A percentile compares a stretch with the other conserved stretches of the same genome.
These are phyloP conservation scores for Centroberyx gerrardi DNA, from an alignment of 2,797 vertebrate genomes.

Conservation along the genomic window DNA sequence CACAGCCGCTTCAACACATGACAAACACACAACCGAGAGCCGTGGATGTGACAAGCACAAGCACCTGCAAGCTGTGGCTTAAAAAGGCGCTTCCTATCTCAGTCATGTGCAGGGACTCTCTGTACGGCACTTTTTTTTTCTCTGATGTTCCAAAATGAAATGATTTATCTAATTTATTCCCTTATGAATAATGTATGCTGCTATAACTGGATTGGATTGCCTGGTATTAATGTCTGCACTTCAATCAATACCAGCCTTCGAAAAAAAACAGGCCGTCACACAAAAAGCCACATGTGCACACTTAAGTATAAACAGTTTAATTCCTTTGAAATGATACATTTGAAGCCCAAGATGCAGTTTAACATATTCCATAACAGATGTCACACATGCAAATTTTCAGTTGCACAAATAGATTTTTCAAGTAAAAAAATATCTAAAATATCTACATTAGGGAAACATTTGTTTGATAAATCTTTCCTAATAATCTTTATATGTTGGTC, in stretches of 20 bases:
- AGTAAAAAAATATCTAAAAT: slow-evolving; percentile 26
- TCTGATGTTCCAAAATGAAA: slow-evolving; percentile 55
- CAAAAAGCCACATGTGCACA: slow-evolving; percentile 38
- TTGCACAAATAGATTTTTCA: slow-evolving; percentile 12
- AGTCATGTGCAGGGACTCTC: slow-evolving; percentile 27
- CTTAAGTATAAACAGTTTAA: slow-evolving; percentile 40
- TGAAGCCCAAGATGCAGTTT: not conserved
- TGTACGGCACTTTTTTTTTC: slow-evolving; percentile 29
- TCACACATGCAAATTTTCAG: not conserved
- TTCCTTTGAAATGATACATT: slow-evolving; percentile 26
- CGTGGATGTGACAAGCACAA: slow-evolving; percentile 63
- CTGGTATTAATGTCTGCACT: slow-evolving; percentile 43
- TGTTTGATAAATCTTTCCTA: not conserved
- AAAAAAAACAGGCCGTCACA: slow-evolving; percentile 40
- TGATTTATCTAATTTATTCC: slow-evolving; percentile 77
- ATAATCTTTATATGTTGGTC: slow-evolving; percentile 16
- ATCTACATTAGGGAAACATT: slow-evolving; percentile 21
- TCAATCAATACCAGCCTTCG: slow-evolving; percentile 49
- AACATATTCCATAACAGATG: not conserved
- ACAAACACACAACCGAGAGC: slow-evolving; percentile 75
- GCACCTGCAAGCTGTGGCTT: slow-evolving; percentile 58
- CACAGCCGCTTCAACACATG: slow-evolving; percentile 38
- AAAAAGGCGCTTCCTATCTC: slow-evolving; percentile 28
- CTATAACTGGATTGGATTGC: slow-evolving; percentile 72
- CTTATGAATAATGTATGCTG: slow-evolving; percentile 79